A percentile compares a stretch with the other conserved stretches of the same genome.
These are phyloP conservation scores for Oreochromis grahami DNA, from an alignment of 2,797 vertebrate species.

Conservation along the genomic window DNA sequence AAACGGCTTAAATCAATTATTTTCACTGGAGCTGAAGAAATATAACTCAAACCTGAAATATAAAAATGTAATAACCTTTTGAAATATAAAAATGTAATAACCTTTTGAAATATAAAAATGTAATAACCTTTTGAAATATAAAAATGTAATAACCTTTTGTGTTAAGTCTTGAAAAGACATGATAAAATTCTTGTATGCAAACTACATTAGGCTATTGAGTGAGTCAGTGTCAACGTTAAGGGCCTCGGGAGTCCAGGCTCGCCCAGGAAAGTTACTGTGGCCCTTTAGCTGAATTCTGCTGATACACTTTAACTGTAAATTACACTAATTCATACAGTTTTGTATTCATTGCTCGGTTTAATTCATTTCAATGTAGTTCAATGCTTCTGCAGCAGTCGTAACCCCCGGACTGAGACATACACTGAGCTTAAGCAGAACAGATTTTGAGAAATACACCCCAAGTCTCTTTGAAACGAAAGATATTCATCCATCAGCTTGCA, in stretches of 20 bases:
- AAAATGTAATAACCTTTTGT: background rate
- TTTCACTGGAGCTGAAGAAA: background rate
- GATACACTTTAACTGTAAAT: background rate
- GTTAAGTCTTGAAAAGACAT: background rate
- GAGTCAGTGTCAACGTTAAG: background rate
- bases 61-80: background rate
- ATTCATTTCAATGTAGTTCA: background rate
- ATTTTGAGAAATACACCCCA: background rate
- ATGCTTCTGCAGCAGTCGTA: background rate
- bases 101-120: background rate
- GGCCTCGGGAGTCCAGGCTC: background rate
- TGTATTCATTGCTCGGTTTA: background rate
- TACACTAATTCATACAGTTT: background rate
- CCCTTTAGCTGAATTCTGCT: background rate
- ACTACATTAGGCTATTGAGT: background rate
- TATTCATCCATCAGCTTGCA: background rate
- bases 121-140: background rate
- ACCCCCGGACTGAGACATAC: background rate
- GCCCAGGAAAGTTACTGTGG: background rate
- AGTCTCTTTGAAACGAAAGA: background rate
- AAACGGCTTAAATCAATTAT: no score
- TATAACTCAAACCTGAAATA: background rate
- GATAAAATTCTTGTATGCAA: background rate
- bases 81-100: background rate
- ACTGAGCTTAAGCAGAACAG: background rate